Evolutionary conservation across 2,797 vertebrate species (phyloP), one percentile per base, ranked within the genome.

Genomic region (Spinus olivaceus): DNA sequence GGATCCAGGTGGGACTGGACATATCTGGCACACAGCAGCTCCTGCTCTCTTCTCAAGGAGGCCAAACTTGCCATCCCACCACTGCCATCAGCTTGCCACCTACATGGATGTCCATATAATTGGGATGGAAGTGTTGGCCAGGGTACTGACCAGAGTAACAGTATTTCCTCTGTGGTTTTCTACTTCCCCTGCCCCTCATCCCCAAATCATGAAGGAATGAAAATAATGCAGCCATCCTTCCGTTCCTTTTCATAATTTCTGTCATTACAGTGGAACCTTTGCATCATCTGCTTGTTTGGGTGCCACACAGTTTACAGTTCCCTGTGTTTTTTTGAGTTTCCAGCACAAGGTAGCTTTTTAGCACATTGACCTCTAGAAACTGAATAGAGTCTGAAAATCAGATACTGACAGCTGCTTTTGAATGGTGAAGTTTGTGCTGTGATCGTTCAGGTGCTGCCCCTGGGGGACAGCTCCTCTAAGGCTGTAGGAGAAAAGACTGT

Each of bases 341-440:
- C 19, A 56, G 65, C 23, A 41, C 60, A 67, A 86, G 18, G 35
- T 50, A 67, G 8, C 13, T 67, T 83, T 67, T 65, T 42, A 59
- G 42, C 10, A 4, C 0, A 0, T 54, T 83, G 24, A 33, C 21
- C 4, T 53, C 12, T 60, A 33, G 27, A 28, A 83, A 66, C 27
- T 49, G 42, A 81, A 59, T 56, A 53, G 65, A 88, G 37, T n/a
- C 37, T 90, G 73, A 66, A 80, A 73, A 60, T 54, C 27, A 32
- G 72, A 60, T 64, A 5, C 41, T 60, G 19, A 11, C 28, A 49
- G 27, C 41, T 84, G n/a, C 53, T 74, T 66, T 57, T 19, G 10
- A 74, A 47, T 15, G 25, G 13, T 73, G 44, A 57, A n/a, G 6
- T 61, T 88, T 53, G 15, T 67, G 24, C 46, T 71, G 67, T 57